Evolutionary conservation across 2,797 vertebrate genomes (phyloP).

Genomic region (Morus bassanus): DNA sequence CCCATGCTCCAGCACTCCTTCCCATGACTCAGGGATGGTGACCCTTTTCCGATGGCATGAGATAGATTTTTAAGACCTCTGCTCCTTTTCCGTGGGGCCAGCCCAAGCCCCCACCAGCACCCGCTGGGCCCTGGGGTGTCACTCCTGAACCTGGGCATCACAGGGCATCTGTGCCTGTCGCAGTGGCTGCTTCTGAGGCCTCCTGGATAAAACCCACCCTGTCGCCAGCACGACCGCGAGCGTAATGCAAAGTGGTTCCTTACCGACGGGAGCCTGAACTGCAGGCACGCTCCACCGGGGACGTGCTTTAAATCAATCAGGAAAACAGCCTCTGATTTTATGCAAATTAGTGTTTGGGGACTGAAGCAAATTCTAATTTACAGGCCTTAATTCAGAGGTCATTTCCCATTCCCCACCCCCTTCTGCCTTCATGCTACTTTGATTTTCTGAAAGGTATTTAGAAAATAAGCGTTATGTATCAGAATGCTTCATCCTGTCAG

Average conservation of each 20-base stretch:
- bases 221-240: rapidly evolving
- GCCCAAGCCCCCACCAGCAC: neutral
- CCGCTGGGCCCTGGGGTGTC: neutral
- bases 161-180: rapidly evolving
- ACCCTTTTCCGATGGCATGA: rapidly evolving
- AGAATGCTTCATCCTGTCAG: neutral
- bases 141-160: neutral
- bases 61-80: neutral
- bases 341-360: neutral
- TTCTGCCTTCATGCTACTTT: neutral
- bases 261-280: neutral
- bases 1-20: neutral
- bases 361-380: constrained; percentile 9
- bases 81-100: neutral
- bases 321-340: constrained; percentile 3
- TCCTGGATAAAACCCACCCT: neutral
- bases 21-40: neutral
- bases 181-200: neutral
- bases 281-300: neutral
- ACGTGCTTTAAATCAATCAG: neutral
- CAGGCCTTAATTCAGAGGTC: neutral
- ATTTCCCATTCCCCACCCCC: rapidly evolving
- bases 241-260: rapidly evolving
- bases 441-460: neutral
- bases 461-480: neutral